A percentile compares a stretch with the other conserved stretches of the same genome.
Evolutionary conservation across 2,797 vertebrate genomes (phyloP).

Genomic region (Neopelma chrysocephalum): DNA sequence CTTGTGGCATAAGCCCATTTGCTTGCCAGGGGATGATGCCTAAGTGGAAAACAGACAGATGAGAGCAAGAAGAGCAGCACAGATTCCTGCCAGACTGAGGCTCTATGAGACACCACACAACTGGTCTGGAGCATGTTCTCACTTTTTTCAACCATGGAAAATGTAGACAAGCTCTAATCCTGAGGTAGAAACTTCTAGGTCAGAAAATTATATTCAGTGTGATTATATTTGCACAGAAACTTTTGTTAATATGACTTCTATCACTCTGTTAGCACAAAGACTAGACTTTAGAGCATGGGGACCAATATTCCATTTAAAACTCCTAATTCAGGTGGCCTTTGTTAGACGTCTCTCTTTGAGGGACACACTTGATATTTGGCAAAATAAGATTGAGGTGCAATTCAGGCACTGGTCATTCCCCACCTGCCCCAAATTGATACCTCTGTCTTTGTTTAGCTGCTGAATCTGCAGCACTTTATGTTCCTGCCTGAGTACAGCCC

Average conservation of each 20-base stretch:
- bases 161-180: neutral
- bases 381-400: neutral
- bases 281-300: neutral
- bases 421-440: neutral
- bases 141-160: neutral
- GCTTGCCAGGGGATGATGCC: neutral
- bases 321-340: neutral
- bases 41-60: neutral
- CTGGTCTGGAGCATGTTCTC: neutral
- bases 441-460: neutral
- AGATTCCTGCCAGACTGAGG: neutral
- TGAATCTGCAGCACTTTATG: neutral
- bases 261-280: neutral
- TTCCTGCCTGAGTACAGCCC: neutral
- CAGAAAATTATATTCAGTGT: neutral
- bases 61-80: neutral
- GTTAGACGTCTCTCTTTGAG: neutral
- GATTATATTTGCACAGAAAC: neutral
- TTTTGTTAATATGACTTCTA: neutral
- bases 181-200: neutral
- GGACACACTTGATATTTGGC: neutral
- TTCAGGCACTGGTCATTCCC: neutral
- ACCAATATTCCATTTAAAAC: neutral
- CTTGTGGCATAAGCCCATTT: neutral
- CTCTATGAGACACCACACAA: neutral